These are phyloP conservation scores for Nothura maculosa DNA, from an alignment of 2,797 vertebrate genomes.

Conservation along the genomic window DNA sequence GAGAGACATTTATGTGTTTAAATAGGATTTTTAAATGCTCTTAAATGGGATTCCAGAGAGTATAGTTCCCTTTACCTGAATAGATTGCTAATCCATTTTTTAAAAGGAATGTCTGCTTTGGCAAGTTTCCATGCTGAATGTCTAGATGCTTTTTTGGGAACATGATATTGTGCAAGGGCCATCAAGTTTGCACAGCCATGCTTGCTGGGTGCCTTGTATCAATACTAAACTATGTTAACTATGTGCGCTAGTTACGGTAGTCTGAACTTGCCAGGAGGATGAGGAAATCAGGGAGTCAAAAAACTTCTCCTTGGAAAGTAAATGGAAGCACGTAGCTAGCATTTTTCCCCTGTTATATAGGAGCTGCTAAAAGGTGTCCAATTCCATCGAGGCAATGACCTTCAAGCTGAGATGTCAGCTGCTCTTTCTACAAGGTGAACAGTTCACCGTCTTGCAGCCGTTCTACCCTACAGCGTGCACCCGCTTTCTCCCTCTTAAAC, in stretches of 20 bases:
- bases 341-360: background rate
- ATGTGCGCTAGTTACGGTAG: background rate
- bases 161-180: background rate
- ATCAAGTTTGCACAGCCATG: background rate
- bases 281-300: background rate
- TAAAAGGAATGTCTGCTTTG: background rate
- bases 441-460: background rate
- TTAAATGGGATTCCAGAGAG: background rate
- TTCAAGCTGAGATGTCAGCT: background rate
- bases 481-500: background rate
- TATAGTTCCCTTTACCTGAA: background rate
- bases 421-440: background rate
- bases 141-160: background rate
- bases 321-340: background rate
- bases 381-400: background rate
- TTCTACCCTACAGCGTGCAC: background rate
- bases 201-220: background rate
- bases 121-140: background rate
- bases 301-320: conserved; percentile 8
- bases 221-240: background rate
- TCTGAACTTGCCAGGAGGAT: background rate
- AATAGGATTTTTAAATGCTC: background rate
- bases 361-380: background rate
- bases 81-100: background rate
- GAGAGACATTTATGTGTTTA: background rate